Conservation (phyloP, 2,113 vertebrate species). For the Fregetta grallaria region DNA sequence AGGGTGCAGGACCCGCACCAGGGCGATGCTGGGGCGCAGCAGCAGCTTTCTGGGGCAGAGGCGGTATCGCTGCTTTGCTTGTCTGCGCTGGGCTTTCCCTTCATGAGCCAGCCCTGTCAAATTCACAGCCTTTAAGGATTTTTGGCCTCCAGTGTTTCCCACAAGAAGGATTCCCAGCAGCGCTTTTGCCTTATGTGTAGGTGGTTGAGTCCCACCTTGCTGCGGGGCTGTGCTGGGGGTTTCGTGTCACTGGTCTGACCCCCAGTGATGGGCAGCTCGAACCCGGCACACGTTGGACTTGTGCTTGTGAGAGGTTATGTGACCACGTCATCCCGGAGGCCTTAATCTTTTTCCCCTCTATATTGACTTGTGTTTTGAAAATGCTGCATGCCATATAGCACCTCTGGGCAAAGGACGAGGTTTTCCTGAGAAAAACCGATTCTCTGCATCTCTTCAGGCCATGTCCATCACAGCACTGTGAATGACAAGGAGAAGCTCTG, state of each 20-base stretch:
- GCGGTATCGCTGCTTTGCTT: too few relatives aligned
- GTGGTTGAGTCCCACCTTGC: accelerated
- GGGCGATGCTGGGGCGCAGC: not conserved
- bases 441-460: not conserved
- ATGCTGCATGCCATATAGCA: accelerated
- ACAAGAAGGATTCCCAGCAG: not conserved
- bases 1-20: accelerated
- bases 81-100: not conserved
- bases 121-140: not conserved
- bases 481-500: not conserved
- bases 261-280: not conserved
- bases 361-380: not conserved
- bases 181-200: accelerated
- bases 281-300: accelerated
- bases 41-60: not conserved
- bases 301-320: not conserved
- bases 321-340: accelerated
- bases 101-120: not conserved
- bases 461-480: accelerated
- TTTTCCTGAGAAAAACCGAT: not conserved
- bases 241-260: accelerated
- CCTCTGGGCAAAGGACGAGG: not conserved
- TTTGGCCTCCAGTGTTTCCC: not conserved
- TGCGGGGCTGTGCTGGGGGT: not conserved
- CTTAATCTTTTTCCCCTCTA: accelerated